Evolutionary conservation across 2,888 invertebrate genomes (phyloP), one percentile per base, ranked within the genome.

Genomic region (Himalopsyche kuldschensis): DNA sequence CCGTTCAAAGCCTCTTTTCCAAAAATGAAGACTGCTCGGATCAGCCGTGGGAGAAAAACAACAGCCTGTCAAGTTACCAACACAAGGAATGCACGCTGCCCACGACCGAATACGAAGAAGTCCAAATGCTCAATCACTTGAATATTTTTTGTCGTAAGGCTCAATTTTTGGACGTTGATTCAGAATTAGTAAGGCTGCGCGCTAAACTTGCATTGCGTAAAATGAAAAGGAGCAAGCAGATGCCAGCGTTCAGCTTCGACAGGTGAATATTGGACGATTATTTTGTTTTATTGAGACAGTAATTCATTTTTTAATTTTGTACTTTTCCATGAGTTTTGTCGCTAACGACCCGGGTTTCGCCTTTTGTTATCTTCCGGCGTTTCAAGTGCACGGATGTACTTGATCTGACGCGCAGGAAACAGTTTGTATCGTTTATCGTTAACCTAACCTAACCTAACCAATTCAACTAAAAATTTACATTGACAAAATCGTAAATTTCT

Each of bases 171-270:
- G 87, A 87, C 41, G 89, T 88, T 83, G 89, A 88, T 84, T 89
- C 89, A 0, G 87, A 89, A 1, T 86, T 91, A 85, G 87, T 86
- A 69, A 87, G 90, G 15, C 86, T 91, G 83, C 88, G 87, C 75
- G 91, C 92, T 0, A 91, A 91, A 78, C 84, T 92, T 32, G 88
- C 90, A 5, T 80, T 92, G 27, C 87, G 92, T 8, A 88, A 91
- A 78, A 85, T 91, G 46, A 92, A 92, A 86, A 88, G 91, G 35
- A 91, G 91, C 79, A 91, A 90, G 41, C 91, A 90, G 86, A 83
- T 91, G 85, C 91, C 91, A 0, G 79, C 91, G 0, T 92, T 92
- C 84, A 90, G 91, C 88, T 87, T 92, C 79, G 92, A 91, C 83
- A 91, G 89, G 92, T 91, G 84, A 89, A 90, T 75, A 47, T 8